Evolutionary conservation across 2,888 invertebrate genomes (phyloP).

Genomic region (Drosophila multiciliata): DNA sequence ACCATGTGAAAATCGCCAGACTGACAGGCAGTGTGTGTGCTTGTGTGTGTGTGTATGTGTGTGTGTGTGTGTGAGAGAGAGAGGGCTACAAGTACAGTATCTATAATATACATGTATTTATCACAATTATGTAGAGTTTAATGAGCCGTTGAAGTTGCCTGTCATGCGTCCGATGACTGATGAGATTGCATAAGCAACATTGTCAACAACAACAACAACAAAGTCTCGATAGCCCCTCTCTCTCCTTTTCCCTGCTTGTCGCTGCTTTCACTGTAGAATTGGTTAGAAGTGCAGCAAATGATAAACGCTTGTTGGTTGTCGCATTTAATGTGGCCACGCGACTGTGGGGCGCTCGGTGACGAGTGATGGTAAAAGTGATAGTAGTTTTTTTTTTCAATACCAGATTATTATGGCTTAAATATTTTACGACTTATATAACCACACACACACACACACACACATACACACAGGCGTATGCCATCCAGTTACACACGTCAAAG

Average conservation of each 20-base stretch:
- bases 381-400: slow-evolving; percentile 73
- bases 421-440: slow-evolving; percentile 79
- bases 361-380: slow-evolving; percentile 77
- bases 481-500: slow-evolving; percentile 63
- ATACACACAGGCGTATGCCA: slow-evolving; percentile 31
- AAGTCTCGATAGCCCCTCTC: not conserved
- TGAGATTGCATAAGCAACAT: slow-evolving; percentile 71
- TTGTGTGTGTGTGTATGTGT: not conserved
- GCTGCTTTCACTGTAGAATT: slow-evolving; percentile 72
- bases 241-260: not conserved
- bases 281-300: slow-evolving; percentile 66
- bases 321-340: slow-evolving; percentile 12
- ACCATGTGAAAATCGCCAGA: slow-evolving; percentile 57
- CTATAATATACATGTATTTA: slow-evolving; percentile 36
- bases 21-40: slow-evolving; percentile 15
- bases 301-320: slow-evolving; percentile 55
- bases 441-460: slow-evolving; percentile 35
- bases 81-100: slow-evolving; percentile 16
- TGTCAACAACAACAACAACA: slow-evolving; percentile 61
- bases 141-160: slow-evolving; percentile 62
- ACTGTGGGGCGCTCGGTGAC: slow-evolving; percentile 3
- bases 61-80: not conserved
- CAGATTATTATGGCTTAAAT: slow-evolving; percentile 79
- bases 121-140: slow-evolving; percentile 74
- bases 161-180: slow-evolving; percentile 64